Percentiles rank a stretch among this genome's conserved stretches.
Evolutionary conservation across 2,888 invertebrate species (phyloP).

Genomic region (Incurvaria masculella): DNA sequence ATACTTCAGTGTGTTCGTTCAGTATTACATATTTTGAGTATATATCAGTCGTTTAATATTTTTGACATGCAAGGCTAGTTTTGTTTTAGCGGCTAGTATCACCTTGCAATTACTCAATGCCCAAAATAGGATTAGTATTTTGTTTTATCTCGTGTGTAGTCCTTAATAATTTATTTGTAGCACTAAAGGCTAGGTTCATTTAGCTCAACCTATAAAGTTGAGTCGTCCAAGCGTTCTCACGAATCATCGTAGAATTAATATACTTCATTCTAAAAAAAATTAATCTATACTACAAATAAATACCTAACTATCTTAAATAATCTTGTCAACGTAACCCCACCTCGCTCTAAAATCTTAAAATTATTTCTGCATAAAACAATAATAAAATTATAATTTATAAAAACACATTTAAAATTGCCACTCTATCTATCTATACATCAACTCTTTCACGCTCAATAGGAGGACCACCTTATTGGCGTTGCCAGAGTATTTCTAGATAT

Average conservation of each 20-base stretch:
- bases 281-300: slow-evolving; percentile 51
- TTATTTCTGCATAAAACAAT: slow-evolving; percentile 51
- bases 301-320: slow-evolving; percentile 58
- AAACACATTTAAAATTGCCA: slow-evolving; percentile 56
- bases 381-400: slow-evolving; percentile 58
- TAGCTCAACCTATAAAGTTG: background rate
- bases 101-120: background rate
- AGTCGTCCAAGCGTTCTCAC: background rate
- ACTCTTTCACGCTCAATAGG: slow-evolving; percentile 53
- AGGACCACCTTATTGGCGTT: too few relatives aligned
- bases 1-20: background rate
- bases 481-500: too few relatives aligned
- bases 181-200: background rate
- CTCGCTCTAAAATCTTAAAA: slow-evolving; percentile 50
- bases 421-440: slow-evolving; percentile 55
- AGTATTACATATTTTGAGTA: background rate
- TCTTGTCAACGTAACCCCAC: slow-evolving; percentile 52
- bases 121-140: background rate
- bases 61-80: background rate
- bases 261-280: slow-evolving; percentile 26
- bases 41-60: background rate
- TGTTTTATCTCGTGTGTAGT: background rate
- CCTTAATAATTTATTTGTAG: too few relatives aligned
- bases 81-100: background rate
- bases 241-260: background rate